Evolutionary conservation across 2,797 vertebrate genomes (phyloP), one percentile per base, ranked within the genome.

Genomic region (Xenopus petersii): DNA sequence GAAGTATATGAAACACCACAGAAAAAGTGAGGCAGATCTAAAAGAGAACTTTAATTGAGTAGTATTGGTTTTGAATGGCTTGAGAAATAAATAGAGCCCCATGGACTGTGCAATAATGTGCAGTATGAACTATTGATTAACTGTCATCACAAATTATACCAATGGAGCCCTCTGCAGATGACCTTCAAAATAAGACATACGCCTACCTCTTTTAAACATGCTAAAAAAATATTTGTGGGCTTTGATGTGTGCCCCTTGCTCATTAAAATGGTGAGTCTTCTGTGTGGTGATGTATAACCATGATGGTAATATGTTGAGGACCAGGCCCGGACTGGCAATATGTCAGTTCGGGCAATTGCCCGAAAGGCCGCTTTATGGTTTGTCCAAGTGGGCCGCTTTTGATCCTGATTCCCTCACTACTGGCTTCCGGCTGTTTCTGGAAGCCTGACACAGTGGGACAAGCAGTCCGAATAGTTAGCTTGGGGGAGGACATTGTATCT

Each of bases 151-250:
- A 61, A 71, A 74, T 71, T 71, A 73, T 67, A 67, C 67, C 74
- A 49, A 17, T 46, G 48, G 49, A 72, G 75, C 48, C 79, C 49
- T 55, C 66, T 47, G 64, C 66, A 60, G 66, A 64, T 74, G 76
- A 78, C 76, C 66, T 78, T 70, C 69, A 51, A 59, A 60, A 73
- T 70, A 67, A 24, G 60, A 55, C 66, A n/a, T 21, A 71, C 76
- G 64, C 69, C 71, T 69, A 71, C 76, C 76, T 78, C 71, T 78
- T 78, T 78, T 73, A 70, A 26, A 74, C 76, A 78, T 69, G 71
- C 71, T 78, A 78, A 73, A 74, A 65, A 74, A 73, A 78, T 73
- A 78, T 78, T 73, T 78, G 59, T 78, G 76, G 76, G 76, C 73
- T 78, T 78, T 78, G 71, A 78, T 70, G 66, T 30, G 48, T 78